phyloP scores from a whole-genome alignment of 2,113 vertebrate genomes.

The Microcebus ravelobensis region DNA sequence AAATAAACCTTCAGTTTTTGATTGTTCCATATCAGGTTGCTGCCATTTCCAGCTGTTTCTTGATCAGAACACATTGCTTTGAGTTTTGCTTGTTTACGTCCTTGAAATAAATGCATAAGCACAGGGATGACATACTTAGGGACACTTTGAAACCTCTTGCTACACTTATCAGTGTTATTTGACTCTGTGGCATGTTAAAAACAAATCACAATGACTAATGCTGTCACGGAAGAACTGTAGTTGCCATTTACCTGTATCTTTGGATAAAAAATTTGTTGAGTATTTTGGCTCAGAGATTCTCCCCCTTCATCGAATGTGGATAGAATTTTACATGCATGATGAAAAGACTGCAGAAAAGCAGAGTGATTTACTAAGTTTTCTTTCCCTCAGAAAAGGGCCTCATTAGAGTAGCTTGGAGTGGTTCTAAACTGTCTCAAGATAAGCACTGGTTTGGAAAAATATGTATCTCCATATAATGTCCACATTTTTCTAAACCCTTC shows the following conservation, averaged over 20 bases:
- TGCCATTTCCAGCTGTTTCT: background rate
- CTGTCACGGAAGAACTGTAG: background rate
- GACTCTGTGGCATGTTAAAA: background rate
- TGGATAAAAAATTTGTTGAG: background rate
- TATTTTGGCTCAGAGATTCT: background rate
- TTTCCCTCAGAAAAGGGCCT: background rate
- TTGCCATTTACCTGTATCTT: background rate
- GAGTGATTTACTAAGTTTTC: background rate
- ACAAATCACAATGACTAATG: background rate
- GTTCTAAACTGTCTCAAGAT: background rate
- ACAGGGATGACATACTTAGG: background rate
- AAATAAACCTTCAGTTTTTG: conserved; percentile 8
- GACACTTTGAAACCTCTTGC: background rate
- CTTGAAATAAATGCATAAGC: background rate
- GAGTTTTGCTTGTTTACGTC: background rate
- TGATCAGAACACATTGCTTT: background rate
- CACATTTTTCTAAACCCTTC: background rate
- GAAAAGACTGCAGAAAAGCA: background rate
- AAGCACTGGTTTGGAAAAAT: background rate
- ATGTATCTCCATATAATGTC: background rate
- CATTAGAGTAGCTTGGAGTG: background rate
- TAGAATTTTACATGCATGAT: background rate
- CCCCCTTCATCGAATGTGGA: background rate
- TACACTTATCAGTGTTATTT: background rate
- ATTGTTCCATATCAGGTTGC: background rate